phyloP scores from a whole-genome alignment of 2,797 vertebrate genomes.

The Dicrostonyx torquatus region DNA sequence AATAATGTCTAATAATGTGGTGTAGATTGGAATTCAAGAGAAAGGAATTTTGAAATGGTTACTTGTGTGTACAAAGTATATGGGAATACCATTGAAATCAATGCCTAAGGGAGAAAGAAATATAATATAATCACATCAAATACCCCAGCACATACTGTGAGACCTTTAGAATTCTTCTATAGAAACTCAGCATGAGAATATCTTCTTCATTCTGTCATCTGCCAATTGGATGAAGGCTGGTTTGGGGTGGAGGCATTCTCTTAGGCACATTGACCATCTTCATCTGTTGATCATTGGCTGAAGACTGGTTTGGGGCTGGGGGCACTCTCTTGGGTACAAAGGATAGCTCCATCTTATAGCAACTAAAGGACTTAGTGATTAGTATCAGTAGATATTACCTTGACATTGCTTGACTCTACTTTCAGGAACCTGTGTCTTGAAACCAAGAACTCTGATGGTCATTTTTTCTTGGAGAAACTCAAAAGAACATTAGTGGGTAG shows the following conservation, averaged over 20 bases:
- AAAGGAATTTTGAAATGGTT: neutral
- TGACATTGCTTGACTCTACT: neutral
- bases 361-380: neutral
- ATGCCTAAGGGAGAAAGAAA: neutral
- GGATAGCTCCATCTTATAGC: neutral
- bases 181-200: neutral
- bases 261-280: neutral
- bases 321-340: neutral
- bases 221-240: neutral
- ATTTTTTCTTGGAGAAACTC: constrained; percentile 6
- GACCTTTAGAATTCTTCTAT: neutral
- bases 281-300: neutral
- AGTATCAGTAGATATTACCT: neutral
- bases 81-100: neutral
- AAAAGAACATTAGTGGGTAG: neutral
- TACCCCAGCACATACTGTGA: neutral
- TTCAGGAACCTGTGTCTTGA: neutral
- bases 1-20: neutral
- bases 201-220: neutral
- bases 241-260: neutral
- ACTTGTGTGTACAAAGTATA: neutral
- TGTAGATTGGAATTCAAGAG: neutral
- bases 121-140: neutral
- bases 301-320: neutral
- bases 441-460: neutral